Evolutionary conservation across 2,888 invertebrate genomes (phyloP).

Genomic region (Lycaena phlaeas): DNA sequence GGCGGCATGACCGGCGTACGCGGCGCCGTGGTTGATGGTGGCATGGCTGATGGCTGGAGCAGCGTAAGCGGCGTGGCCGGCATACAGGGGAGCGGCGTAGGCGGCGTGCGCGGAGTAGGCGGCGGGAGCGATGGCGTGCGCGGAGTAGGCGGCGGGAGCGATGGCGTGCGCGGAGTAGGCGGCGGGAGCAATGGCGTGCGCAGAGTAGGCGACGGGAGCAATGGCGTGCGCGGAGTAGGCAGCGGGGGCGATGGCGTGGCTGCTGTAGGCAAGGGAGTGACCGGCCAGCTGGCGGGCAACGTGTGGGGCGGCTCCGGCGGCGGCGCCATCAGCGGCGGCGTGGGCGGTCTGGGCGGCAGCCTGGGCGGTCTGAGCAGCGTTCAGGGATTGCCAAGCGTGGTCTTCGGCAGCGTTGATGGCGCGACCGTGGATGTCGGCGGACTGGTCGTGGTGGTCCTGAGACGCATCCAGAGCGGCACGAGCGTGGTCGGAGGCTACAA

Average conservation of each 20-base stretch:
- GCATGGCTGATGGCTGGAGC: conserved; percentile 31
- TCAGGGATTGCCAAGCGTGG: conserved; percentile 60
- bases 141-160: conserved; percentile 1
- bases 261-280: conserved; percentile 19
- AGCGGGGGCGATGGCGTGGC: conserved; percentile 9
- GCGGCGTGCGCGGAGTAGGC: conserved; percentile 1
- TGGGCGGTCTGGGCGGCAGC: conserved; percentile 33
- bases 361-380: conserved; percentile 55
- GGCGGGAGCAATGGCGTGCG: background rate
- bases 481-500: conserved; percentile 54
- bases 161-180: conserved; percentile 5
- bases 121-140: background rate
- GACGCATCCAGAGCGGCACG: conserved; percentile 54
- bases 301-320: conserved; percentile 24
- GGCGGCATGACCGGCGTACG: conserved; percentile 20
- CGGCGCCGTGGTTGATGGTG: conserved; percentile 27
- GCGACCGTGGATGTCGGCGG: conserved; percentile 54
- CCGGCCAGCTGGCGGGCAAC: conserved; percentile 21
- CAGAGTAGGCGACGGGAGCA: background rate
- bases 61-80: conserved; percentile 37
- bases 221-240: conserved; percentile 2
- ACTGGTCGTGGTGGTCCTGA: conserved; percentile 59
- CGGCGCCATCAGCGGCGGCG: conserved; percentile 39
- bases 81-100: conserved; percentile 24
- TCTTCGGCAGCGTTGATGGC: conserved; percentile 64